phyloP scores from a whole-genome alignment of 1,140 invertebrate genomes.

The Sycophila sp. region DNA sequence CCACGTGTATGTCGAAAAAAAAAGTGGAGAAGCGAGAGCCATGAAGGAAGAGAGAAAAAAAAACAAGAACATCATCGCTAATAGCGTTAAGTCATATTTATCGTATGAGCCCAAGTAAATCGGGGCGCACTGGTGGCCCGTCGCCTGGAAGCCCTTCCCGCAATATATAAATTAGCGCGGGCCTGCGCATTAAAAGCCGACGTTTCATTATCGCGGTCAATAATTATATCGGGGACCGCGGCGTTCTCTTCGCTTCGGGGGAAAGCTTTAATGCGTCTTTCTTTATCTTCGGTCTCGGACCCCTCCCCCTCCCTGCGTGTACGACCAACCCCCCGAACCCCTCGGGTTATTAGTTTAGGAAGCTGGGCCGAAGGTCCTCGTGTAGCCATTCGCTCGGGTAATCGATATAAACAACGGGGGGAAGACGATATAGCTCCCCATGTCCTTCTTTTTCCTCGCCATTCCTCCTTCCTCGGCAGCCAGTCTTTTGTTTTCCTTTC shows the following conservation, averaged over 20 bases:
- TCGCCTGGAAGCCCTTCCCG: not conserved
- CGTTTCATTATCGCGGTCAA: constrained; percentile 48
- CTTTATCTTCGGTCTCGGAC: constrained; percentile 14
- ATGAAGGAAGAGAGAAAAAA: not conserved
- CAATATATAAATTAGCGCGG: constrained; percentile 25
- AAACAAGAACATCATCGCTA: constrained; percentile 17
- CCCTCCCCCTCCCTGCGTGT: constrained; percentile 36
- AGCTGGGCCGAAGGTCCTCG: constrained; percentile 46
- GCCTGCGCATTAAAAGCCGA: constrained; percentile 46
- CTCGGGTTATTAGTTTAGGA: constrained; percentile 62
- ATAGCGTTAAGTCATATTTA: constrained; percentile 29
- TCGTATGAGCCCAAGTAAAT: not conserved
- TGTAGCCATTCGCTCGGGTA: constrained; percentile 47
- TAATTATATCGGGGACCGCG: constrained; percentile 48
- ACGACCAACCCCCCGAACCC: constrained; percentile 30
- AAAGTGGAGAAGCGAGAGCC: not conserved
- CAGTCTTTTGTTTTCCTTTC: constrained; percentile 35
- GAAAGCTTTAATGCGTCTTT: constrained; percentile 22
- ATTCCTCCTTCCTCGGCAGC: constrained; percentile 12
- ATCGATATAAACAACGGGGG: constrained; percentile 59
- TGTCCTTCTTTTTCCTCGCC: constrained; percentile 42
- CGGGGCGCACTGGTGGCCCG: too few relatives aligned
- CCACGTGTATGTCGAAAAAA: not conserved
- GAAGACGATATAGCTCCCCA: constrained; percentile 43
- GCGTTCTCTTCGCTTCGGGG: not conserved